Percentiles rank a stretch among this genome's conserved stretches.
These are phyloP conservation scores for Sebastes reedi DNA, from an alignment of 2,797 vertebrate genomes.

Conservation along the genomic window DNA sequence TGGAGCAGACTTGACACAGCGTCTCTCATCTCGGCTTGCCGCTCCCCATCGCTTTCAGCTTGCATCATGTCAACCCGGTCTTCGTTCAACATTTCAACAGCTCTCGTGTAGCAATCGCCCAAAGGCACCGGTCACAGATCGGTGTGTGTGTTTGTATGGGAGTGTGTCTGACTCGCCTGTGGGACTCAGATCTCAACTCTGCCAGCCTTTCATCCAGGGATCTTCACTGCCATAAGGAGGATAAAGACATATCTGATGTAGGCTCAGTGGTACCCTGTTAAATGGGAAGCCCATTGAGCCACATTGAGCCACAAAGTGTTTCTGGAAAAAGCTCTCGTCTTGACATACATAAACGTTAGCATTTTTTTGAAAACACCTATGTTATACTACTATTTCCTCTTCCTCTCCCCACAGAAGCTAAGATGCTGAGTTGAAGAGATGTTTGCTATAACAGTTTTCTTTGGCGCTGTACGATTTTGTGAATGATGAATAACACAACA, in stretches of 20 bases:
- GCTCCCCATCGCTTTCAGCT: constrained; percentile 64
- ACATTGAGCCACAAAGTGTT: constrained; percentile 11
- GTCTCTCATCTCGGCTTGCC: constrained; percentile 55
- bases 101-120: constrained; percentile 45
- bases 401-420: neutral
- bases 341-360: neutral
- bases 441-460: constrained; percentile 31
- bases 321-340: neutral
- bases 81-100: constrained; percentile 45
- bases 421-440: constrained; percentile 6
- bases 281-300: constrained; percentile 20
- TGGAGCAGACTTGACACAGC: constrained; percentile 54
- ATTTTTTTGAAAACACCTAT: neutral
- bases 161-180: constrained; percentile 50
- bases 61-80: constrained; percentile 53
- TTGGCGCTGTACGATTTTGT: constrained; percentile 9
- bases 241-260: constrained; percentile 46
- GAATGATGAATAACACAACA: constrained; percentile 37
- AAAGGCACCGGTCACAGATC: constrained; percentile 53
- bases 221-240: constrained; percentile 37
- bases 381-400: neutral
- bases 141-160: constrained; percentile 53
- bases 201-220: constrained; percentile 44
- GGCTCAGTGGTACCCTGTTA: constrained; percentile 26
- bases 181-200: constrained; percentile 41